These are phyloP conservation scores for Gobio gobio DNA, from an alignment of 2,113 vertebrate species.

Conservation along the genomic window DNA sequence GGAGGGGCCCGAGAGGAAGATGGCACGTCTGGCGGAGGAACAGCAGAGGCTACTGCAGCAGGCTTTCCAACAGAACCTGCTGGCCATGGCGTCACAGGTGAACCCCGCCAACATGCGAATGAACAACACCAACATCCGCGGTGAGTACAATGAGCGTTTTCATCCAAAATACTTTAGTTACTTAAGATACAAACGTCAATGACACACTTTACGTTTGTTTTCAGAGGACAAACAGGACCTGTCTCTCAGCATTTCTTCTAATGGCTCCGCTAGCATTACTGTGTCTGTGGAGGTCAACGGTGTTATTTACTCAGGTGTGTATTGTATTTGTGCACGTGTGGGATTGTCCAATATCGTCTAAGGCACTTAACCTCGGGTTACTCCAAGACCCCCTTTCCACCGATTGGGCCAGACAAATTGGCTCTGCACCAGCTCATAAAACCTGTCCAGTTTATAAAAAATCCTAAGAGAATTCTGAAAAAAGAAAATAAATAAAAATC, in stretches of 20 bases:
- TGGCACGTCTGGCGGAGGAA: constrained; percentile 82
- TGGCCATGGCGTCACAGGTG: constrained; percentile 89
- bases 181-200: too few species aligned
- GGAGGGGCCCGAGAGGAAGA: constrained; percentile 87
- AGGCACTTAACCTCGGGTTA: constrained; percentile 8
- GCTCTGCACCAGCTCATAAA: not conserved
- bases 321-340: not conserved
- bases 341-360: not conserved
- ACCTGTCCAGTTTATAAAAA: not conserved
- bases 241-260: constrained; percentile 77
- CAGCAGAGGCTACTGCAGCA: constrained; percentile 95
- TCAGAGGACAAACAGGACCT: constrained; percentile 78
- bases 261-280: constrained; percentile 77
- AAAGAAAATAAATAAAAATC: too few species aligned
- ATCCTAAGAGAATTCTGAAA: not conserved
- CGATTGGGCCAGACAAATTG: not conserved
- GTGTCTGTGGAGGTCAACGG: constrained; percentile 81
- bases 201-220: not conserved
- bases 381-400: not conserved
- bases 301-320: constrained; percentile 76
- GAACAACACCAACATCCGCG: constrained; percentile 83
- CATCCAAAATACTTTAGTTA: not conserved
- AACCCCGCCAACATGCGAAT: constrained; percentile 88
- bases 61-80: constrained; percentile 91
- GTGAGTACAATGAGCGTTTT: constrained; percentile 69